Conservation (phyloP, 2,797 vertebrate species). For the Eptatretus atami region DNA sequence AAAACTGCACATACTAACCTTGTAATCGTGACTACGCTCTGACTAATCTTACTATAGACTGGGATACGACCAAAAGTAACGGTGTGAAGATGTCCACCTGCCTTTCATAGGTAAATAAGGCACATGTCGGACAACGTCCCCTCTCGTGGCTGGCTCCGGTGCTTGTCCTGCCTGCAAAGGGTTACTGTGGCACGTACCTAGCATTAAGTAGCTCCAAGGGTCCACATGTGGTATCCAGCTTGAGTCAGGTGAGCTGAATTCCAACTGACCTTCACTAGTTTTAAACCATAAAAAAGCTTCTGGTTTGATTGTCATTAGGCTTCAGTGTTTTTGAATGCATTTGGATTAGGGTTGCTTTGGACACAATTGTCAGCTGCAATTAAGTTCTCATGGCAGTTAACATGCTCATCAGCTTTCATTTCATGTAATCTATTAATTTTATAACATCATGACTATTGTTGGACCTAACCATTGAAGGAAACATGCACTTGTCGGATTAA, state of each 20-base stretch:
- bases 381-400: too few species aligned
- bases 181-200: slow-evolving; percentile 66
- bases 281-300: not conserved
- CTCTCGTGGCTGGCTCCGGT: slow-evolving; percentile 69
- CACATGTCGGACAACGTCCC: slow-evolving; percentile 26
- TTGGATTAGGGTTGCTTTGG: too few species aligned
- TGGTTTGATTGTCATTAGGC: not conserved
- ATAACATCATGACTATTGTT: too few species aligned
- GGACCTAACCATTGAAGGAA: too few species aligned
- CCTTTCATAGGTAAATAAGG: slow-evolving; percentile 17
- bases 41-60: too few species aligned
- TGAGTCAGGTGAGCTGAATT: slow-evolving; percentile 34
- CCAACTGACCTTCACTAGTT: not conserved
- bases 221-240: slow-evolving; percentile 42
- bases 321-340: not conserved
- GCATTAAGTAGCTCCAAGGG: slow-evolving; percentile 48
- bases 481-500: too few species aligned
- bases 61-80: too few species aligned
- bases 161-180: slow-evolving; percentile 41
- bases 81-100: not conserved
- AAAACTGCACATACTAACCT: too few species aligned
- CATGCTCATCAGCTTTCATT: too few species aligned
- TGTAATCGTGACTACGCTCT: too few species aligned
- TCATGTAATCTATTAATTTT: too few species aligned
- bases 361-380: too few species aligned